Percentiles rank a stretch among this genome's conserved stretches.
Conservation (phyloP, 64 coral and sea anemone species). For the Pachyseris speciosa region DNA sequence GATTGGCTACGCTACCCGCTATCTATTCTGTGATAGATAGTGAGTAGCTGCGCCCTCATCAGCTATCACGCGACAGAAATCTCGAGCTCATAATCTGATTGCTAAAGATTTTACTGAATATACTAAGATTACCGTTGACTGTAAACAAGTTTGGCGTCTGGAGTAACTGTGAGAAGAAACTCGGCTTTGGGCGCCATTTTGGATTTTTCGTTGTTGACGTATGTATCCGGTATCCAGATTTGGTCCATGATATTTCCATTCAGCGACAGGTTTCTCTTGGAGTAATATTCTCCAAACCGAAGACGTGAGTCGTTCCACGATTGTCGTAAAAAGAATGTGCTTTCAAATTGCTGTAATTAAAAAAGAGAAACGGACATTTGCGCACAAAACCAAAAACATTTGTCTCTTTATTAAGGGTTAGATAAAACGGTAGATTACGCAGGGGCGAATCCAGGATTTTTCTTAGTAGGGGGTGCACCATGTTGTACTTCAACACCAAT, state of each 20-base stretch:
- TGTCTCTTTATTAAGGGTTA: too few species aligned
- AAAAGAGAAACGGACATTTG: not conserved
- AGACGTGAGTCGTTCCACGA: conserved; percentile 74
- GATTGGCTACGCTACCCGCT: too few species aligned
- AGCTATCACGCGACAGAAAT: too few species aligned
- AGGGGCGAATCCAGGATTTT: too few species aligned
- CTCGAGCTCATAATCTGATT: too few species aligned
- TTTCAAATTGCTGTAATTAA: conserved; percentile 69
- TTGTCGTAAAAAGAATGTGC: conserved; percentile 88
- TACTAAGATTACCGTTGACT: conserved; percentile 73
- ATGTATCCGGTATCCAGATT: conserved; percentile 89
- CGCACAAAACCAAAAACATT: not conserved
- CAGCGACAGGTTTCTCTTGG: conserved; percentile 73
- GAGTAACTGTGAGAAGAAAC: conserved; percentile 66
- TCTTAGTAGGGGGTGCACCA: too few species aligned
- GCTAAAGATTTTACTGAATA: not conserved
- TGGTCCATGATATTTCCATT: conserved; percentile 85
- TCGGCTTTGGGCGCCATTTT: conserved; percentile 64
- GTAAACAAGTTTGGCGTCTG: conserved; percentile 76
- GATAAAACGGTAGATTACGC: too few species aligned
- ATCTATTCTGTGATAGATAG: too few species aligned
- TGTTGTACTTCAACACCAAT: too few species aligned
- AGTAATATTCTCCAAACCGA: conserved; percentile 51
- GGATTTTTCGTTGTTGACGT: conserved; percentile 91
- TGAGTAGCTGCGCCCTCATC: too few species aligned